These are phyloP conservation scores for Heterotilapia buettikoferi DNA, from an alignment of 2,113 vertebrate genomes.

Conservation along the genomic window DNA sequence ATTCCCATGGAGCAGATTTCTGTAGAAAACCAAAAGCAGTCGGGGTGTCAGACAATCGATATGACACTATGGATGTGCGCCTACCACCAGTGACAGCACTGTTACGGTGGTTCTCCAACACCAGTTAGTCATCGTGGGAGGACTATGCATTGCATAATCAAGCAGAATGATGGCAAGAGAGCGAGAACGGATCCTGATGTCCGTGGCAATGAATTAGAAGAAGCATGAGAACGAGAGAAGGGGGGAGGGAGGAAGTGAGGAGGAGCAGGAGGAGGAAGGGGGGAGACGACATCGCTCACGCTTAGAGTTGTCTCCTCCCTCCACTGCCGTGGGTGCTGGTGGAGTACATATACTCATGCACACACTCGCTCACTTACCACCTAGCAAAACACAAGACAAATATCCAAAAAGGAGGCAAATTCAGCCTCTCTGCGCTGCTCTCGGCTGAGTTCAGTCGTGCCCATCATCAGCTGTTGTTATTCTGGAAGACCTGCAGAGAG, in stretches of 20 bases:
- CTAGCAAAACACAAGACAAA: background rate
- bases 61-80: conserved; percentile 1
- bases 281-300: conserved; percentile 28
- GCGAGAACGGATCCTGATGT: conserved; percentile 36
- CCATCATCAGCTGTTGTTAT: conserved; percentile 60
- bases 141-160: conserved; percentile 74
- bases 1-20: conserved; percentile 42
- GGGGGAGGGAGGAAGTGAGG: background rate
- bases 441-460: conserved; percentile 44
- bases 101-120: conserved; percentile 52
- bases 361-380: background rate
- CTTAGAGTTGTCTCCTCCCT: conserved; percentile 46
- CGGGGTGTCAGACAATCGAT: conserved; percentile 40
- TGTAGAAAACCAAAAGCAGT: conserved; percentile 24
- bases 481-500: conserved; percentile 44
- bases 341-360: background rate
- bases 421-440: background rate
- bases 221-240: background rate
- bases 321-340: conserved; percentile 30
- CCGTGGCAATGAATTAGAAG: conserved; percentile 33
- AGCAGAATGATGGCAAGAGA: conserved; percentile 46
- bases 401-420: conserved; percentile 44
- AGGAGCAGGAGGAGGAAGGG: background rate
- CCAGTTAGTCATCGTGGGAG: conserved; percentile 47
- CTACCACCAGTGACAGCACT: background rate